A percentile compares a stretch with the other conserved stretches of the same genome.
Conservation (phyloP, 2,888 invertebrate species). For the Nephrotoma flavescens region DNA sequence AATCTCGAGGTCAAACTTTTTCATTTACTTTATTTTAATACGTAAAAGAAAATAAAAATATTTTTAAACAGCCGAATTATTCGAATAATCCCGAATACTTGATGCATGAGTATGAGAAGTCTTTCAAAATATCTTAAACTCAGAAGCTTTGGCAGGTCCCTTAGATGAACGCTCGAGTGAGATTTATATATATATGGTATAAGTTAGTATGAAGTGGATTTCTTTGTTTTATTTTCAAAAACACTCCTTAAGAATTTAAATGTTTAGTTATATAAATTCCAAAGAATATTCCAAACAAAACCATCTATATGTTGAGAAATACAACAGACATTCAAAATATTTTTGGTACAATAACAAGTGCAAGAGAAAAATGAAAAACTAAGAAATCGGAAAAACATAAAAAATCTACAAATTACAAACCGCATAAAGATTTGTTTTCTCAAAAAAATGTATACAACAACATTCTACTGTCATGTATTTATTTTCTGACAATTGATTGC, state of each 20-base stretch:
- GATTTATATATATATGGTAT: too few relatives aligned
- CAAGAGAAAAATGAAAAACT: not conserved
- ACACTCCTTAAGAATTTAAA: too few relatives aligned
- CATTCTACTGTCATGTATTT: slow-evolving; percentile 25
- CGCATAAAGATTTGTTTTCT: not conserved
- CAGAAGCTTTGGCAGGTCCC: too few relatives aligned
- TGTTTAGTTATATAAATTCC: not conserved
- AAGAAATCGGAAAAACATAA: not conserved
- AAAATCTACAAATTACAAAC: not conserved
- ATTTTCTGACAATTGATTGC: slow-evolving; percentile 28
- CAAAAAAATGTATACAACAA: slow-evolving; percentile 9
- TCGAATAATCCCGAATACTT: too few relatives aligned
- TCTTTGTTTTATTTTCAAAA: too few relatives aligned
- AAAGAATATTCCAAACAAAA: not conserved
- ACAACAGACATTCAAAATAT: not conserved
- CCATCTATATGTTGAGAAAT: not conserved
- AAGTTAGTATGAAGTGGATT: not conserved
- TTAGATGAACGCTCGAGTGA: too few relatives aligned
- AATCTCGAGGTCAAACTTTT: too few relatives aligned
- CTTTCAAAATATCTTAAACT: too few relatives aligned
- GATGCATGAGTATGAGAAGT: too few relatives aligned
- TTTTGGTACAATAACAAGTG: not conserved
- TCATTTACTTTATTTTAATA: too few relatives aligned
- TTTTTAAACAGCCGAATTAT: too few relatives aligned
- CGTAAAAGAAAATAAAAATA: too few relatives aligned